These are phyloP conservation scores for Lycaena phlaeas DNA, from an alignment of 2,888 invertebrate genomes.

Conservation along the genomic window DNA sequence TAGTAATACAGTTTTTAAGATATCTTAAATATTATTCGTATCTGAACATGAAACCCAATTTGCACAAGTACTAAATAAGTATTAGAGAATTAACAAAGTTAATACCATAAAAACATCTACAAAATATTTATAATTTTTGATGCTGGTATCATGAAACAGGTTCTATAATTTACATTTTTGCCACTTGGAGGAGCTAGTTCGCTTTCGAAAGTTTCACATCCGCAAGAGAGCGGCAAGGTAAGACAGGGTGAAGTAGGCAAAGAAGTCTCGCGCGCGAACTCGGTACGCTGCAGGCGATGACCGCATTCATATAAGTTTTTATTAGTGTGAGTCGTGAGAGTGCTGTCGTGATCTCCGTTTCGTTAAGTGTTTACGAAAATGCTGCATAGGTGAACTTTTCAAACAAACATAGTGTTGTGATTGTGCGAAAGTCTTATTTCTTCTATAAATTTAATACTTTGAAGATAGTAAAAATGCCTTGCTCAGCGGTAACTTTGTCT, in stretches of 20 bases:
- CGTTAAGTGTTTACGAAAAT: constrained; percentile 66
- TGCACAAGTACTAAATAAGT: too few species aligned
- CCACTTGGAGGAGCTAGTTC: constrained; percentile 63
- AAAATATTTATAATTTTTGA: not conserved
- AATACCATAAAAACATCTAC: not conserved
- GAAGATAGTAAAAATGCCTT: constrained; percentile 83
- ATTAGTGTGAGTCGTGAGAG: constrained; percentile 66
- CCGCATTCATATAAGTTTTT: constrained; percentile 69
- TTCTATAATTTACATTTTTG: constrained; percentile 65
- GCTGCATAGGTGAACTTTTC: constrained; percentile 64
- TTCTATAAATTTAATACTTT: constrained; percentile 42
- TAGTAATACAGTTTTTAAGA: too few species aligned
- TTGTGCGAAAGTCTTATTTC: constrained; percentile 48
- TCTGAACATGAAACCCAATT: too few species aligned
- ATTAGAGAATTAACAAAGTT: too few species aligned
- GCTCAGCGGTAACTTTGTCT: constrained; percentile 94
- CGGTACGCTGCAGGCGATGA: constrained; percentile 70
- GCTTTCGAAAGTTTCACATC: constrained; percentile 74
- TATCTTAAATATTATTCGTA: too few species aligned
- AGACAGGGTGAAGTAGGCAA: constrained; percentile 55
- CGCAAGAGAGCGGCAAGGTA: constrained; percentile 67
- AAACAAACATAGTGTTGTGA: constrained; percentile 54
- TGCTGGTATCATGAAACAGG: constrained; percentile 42
- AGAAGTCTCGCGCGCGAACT: constrained; percentile 68
- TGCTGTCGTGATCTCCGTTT: constrained; percentile 63